phyloP scores from a whole-genome alignment of 2,113 vertebrate species.

The Atrichornis clamosus region DNA sequence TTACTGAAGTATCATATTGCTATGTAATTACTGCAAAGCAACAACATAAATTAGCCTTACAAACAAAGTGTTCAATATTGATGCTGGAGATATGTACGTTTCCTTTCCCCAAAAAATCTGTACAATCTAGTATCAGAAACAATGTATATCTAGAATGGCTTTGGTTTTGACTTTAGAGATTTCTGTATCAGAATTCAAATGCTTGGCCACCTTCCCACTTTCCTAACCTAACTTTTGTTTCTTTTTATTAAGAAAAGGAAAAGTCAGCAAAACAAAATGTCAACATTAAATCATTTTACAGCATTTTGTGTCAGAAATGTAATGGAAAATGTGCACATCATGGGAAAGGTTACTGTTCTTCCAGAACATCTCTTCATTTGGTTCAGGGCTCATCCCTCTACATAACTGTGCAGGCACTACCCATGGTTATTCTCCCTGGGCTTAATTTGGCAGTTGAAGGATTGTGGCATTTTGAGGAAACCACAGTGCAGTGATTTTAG shows the following conservation, averaged over 20 bases:
- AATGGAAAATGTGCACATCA: conserved; percentile 88
- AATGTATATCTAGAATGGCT: neutral
- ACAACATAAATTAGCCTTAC: conserved; percentile 37
- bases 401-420: conserved; percentile 59
- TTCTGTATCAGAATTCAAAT: conserved; percentile 77
- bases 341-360: conserved; percentile 87
- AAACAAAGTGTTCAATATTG: neutral
- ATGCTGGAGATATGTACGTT: neutral
- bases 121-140: conserved; percentile 29
- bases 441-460: conserved; percentile 81
- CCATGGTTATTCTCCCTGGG: conserved; percentile 58
- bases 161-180: conserved; percentile 13
- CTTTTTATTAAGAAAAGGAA: conserved; percentile 76
- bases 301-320: conserved; percentile 84
- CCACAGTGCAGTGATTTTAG: conserved; percentile 79
- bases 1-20: conserved; percentile 41
- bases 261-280: conserved; percentile 97
- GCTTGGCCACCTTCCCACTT: conserved; percentile 76
- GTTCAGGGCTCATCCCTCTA: conserved; percentile 72
- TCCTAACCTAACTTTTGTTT: conserved; percentile 71
- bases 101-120: neutral
- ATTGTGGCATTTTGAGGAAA: conserved; percentile 82
- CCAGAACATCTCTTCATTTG: conserved; percentile 77
- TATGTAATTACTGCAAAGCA: conserved; percentile 11
- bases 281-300: conserved; percentile 91